These are phyloP conservation scores for Florisuga fusca DNA, from an alignment of 2,797 vertebrate species.

Conservation along the genomic window DNA sequence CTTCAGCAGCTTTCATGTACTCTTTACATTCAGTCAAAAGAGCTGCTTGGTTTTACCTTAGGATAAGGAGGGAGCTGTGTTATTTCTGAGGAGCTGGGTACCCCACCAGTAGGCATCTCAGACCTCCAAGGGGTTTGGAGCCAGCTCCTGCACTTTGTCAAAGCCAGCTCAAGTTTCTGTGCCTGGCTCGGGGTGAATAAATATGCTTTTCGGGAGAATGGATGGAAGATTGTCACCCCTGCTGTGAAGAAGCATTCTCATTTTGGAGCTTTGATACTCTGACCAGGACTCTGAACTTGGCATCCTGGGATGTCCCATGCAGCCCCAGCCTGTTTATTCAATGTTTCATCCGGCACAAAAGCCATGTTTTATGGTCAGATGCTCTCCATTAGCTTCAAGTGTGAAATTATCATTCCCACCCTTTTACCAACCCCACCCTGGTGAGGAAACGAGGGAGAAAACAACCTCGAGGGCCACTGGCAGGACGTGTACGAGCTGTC, in stretches of 20 bases:
- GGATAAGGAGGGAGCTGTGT: neutral
- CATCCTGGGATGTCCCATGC: neutral
- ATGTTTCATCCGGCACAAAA: neutral
- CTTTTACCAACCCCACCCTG: conserved; percentile 48
- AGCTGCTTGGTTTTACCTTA: neutral
- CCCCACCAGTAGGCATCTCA: neutral
- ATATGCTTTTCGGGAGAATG: neutral
- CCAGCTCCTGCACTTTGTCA: conserved; percentile 39
- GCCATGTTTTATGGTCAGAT: conserved; percentile 46
- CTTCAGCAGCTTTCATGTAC: conserved; percentile 8
- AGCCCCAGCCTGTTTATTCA: conserved; percentile 45
- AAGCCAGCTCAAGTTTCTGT: neutral
- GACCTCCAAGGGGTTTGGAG: neutral
- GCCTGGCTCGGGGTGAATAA: neutral
- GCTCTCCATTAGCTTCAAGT: conserved; percentile 59
- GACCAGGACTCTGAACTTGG: conserved; percentile 13
- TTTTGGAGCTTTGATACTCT: neutral
- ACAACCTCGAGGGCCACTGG: conserved; percentile 17
- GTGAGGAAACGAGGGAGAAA: conserved; percentile 55
- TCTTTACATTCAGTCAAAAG: neutral
- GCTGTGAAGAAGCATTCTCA: neutral
- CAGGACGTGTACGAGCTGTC: conserved; percentile 9
- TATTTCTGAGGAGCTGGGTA: neutral
- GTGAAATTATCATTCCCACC: conserved; percentile 59
- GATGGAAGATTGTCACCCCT: neutral